phyloP scores from a whole-genome alignment of 2,113 vertebrate species.

The Hippocampus barbouri region DNA sequence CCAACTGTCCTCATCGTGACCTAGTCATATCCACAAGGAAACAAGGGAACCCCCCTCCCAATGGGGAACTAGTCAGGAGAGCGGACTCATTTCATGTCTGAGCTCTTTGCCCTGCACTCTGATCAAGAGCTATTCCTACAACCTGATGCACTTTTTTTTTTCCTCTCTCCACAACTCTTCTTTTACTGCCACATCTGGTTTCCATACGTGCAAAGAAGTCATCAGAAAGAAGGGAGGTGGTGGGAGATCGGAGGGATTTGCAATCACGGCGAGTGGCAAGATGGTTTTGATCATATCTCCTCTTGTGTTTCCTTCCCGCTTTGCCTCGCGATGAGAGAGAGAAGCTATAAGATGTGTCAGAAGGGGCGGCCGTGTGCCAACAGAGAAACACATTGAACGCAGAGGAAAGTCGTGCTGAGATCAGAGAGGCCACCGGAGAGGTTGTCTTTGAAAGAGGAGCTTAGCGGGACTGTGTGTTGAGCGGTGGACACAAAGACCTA shows the following conservation, averaged over 20 bases:
- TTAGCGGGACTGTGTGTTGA: constrained; percentile 33
- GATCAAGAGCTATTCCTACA: constrained; percentile 38
- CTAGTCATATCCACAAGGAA: constrained; percentile 51
- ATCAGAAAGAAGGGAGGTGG: constrained; percentile 27
- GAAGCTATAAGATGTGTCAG: not conserved
- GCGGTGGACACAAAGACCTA: constrained; percentile 46
- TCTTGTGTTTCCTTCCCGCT: not conserved
- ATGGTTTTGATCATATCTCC: constrained; percentile 17
- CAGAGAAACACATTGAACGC: constrained; percentile 10
- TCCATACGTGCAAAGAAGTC: constrained; percentile 63
- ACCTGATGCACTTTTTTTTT: constrained; percentile 30
- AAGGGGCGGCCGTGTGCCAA: not conserved
- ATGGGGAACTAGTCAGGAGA: constrained; percentile 20
- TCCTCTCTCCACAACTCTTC: constrained; percentile 13
- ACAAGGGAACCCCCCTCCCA: constrained; percentile 22
- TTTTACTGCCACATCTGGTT: constrained; percentile 66
- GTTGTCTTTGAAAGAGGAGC: constrained; percentile 57
- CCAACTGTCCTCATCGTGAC: constrained; percentile 46
- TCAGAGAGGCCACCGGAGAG: constrained; percentile 64
- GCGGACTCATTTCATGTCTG: constrained; percentile 20
- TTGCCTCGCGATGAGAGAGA: not conserved
- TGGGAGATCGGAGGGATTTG: constrained; percentile 17
- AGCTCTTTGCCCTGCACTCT: constrained; percentile 26
- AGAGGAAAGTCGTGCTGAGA: constrained; percentile 26
- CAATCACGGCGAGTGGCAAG: not conserved